phyloP scores from a whole-genome alignment of 2,797 vertebrate species.

The Saxicola maurus region DNA sequence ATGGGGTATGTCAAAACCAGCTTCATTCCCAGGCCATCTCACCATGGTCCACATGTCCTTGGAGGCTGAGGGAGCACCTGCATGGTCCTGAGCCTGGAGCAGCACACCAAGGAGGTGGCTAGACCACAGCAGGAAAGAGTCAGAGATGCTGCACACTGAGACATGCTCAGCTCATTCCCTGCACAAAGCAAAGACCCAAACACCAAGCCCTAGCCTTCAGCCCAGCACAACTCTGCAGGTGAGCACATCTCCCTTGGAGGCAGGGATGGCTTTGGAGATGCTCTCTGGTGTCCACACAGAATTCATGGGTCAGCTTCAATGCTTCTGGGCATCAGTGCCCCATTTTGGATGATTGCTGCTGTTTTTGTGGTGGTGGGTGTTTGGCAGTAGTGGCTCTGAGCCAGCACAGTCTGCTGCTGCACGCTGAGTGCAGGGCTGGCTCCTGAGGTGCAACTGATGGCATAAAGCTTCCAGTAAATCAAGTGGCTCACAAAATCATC shows the following conservation, averaged over 20 bases:
- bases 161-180: background rate
- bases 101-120: background rate
- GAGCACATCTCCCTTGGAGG: background rate
- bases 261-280: background rate
- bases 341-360: background rate
- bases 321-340: background rate
- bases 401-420: background rate
- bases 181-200: background rate
- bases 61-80: background rate
- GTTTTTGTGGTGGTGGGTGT: background rate
- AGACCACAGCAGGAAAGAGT: background rate
- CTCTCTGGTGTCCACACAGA: background rate
- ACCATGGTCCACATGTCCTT: rapidly evolving
- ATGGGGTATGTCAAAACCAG: background rate
- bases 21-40: background rate
- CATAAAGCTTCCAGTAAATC: constrained; percentile 29
- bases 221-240: rapidly evolving
- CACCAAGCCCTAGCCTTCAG: background rate
- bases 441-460: background rate
- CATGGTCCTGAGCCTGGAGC: background rate
- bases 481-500: constrained; percentile 10
- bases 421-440: background rate
- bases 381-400: background rate
- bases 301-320: background rate
- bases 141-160: background rate